These are phyloP conservation scores for Engystomops pustulosus DNA, from an alignment of 2,113 vertebrate species.

Conservation along the genomic window DNA sequence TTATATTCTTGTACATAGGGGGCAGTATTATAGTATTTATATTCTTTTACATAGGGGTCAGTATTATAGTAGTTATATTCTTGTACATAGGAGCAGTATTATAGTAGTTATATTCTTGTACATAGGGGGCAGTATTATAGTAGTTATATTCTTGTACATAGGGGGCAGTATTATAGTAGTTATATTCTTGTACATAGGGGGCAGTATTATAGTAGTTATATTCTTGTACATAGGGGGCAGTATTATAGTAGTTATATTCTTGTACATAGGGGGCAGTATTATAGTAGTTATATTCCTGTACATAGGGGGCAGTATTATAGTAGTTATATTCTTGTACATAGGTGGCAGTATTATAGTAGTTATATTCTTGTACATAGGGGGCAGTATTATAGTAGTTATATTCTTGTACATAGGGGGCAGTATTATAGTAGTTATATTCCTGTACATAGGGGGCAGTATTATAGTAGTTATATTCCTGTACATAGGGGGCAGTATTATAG, in stretches of 20 bases:
- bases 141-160: too few relatives aligned
- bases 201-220: conserved; percentile 27
- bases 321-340: conserved; percentile 7
- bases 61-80: too few relatives aligned
- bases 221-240: neutral
- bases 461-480: conserved; percentile 10
- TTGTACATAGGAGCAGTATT: too few relatives aligned
- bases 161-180: too few relatives aligned
- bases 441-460: neutral
- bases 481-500: neutral
- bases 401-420: neutral
- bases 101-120: too few relatives aligned
- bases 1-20: too few relatives aligned
- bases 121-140: too few relatives aligned
- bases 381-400: neutral
- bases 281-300: conserved; percentile 21
- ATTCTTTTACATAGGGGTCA: too few relatives aligned
- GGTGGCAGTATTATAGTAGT: neutral
- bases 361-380: conserved; percentile 1
- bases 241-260: conserved; percentile 19
- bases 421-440: conserved; percentile 26
- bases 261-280: conserved; percentile 7
- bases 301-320: neutral
- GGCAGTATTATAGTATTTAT: too few relatives aligned
- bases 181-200: too few relatives aligned